These are phyloP conservation scores for Pygmarrhopalites habei DNA, from an alignment of 1,140 invertebrate species.

Conservation along the genomic window DNA sequence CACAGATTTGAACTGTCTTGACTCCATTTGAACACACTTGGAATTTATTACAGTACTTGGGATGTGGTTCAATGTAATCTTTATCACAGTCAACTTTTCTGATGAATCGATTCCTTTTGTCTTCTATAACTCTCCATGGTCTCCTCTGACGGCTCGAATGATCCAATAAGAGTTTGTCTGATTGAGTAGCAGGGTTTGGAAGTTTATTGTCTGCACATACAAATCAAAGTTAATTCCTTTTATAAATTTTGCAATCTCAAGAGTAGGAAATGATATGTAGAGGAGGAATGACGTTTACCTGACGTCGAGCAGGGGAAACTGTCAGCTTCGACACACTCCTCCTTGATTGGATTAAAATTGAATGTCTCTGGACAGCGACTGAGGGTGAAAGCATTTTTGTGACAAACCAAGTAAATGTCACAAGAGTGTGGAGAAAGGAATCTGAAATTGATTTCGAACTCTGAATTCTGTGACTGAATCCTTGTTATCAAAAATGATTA, in stretches of 20 bases:
- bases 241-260: background rate
- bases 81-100: constrained; percentile 7
- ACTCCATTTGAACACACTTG: constrained; percentile 44
- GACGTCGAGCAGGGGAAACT: background rate
- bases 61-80: constrained; percentile 12
- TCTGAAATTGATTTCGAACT: background rate
- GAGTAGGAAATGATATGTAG: background rate
- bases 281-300: background rate
- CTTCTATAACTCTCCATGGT: too few species aligned
- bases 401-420: constrained; percentile 14
- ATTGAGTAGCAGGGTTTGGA: background rate
- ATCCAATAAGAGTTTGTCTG: too few species aligned
- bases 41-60: constrained; percentile 30
- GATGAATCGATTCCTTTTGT: too few species aligned
- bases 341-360: constrained; percentile 3
- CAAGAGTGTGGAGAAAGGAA: constrained; percentile 1
- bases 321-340: constrained; percentile 1
- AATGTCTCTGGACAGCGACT: constrained; percentile 10
- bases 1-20: constrained; percentile 46
- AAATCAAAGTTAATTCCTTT: background rate
- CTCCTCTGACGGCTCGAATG: too few species aligned
- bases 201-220: background rate
- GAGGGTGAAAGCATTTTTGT: constrained; percentile 3
- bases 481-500: background rate
- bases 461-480: background rate